Evolutionary conservation across 2,113 vertebrate genomes (phyloP).

Genomic region (Crotalus helleri): DNA sequence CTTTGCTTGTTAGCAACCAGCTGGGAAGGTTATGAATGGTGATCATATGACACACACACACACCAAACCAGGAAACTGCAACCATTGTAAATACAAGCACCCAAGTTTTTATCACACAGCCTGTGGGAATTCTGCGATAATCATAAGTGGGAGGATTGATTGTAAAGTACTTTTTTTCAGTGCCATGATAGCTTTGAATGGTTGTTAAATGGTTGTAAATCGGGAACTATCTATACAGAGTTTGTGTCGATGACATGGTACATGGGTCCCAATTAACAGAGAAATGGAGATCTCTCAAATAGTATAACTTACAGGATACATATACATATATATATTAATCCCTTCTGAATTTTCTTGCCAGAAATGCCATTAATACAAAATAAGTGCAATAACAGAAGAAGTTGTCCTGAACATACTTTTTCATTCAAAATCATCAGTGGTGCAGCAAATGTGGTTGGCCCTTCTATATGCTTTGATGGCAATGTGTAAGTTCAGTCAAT

Average conservation of each 20-base stretch:
- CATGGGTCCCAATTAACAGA: not conserved
- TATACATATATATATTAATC: no score
- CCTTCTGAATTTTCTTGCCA: conserved; percentile 19
- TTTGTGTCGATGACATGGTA: not conserved
- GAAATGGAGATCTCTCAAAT: not conserved
- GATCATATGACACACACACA: not conserved
- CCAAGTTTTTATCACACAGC: not conserved
- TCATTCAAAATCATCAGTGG: conserved; percentile 79
- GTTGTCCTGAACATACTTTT: conserved; percentile 69
- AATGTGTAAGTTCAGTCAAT: conserved; percentile 66
- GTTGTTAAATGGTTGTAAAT: not conserved
- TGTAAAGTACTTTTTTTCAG: not conserved
- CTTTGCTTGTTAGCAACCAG: not conserved
- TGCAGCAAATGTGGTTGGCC: conserved; percentile 79
- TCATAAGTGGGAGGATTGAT: not conserved
- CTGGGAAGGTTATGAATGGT: not conserved
- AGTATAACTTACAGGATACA: not conserved
- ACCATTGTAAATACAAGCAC: not conserved
- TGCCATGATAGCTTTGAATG: not conserved
- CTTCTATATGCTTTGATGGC: conserved; percentile 81
- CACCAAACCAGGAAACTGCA: not conserved
- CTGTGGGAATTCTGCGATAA: not conserved
- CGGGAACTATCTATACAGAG: not conserved
- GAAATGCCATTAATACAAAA: not conserved
- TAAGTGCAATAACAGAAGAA: conserved; percentile 70